Percentiles rank a stretch among this genome's conserved stretches.
Conservation (phyloP, 2,888 invertebrate species). For the Aspidiotus destructor region DNA sequence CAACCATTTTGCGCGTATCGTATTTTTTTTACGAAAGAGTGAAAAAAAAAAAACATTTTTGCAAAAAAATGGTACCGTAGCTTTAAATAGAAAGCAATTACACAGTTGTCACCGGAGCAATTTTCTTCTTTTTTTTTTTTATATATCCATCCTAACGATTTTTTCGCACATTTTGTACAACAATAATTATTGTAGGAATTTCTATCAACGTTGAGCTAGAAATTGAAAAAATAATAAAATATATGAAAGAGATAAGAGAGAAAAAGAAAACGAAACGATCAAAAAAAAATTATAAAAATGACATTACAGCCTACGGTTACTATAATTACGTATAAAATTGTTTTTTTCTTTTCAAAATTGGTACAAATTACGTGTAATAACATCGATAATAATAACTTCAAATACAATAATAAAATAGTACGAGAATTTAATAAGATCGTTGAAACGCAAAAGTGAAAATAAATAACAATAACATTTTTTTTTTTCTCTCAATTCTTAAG, state of each 20-base stretch:
- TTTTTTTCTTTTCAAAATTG: slow-evolving; percentile 24
- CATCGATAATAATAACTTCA: no score
- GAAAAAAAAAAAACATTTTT: neutral
- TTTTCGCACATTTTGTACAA: no score
- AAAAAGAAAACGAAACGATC: slow-evolving; percentile 1
- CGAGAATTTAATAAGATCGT: slow-evolving; percentile 3
- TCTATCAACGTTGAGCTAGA: slow-evolving; percentile 12
- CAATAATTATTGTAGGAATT: neutral
- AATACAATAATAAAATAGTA: no score
- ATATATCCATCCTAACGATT: neutral
- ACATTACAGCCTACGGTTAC: slow-evolving; percentile 30
- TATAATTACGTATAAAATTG: slow-evolving; percentile 30
- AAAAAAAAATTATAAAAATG: slow-evolving; percentile 19
- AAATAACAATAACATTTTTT: slow-evolving; percentile 26
- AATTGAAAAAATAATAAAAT: neutral
- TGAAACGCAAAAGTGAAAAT: slow-evolving; percentile 26
- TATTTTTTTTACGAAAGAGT: neutral
- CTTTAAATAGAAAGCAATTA: neutral
- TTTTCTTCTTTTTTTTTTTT: no score
- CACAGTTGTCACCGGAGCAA: neutral
- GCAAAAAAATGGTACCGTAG: no score
- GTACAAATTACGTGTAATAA: slow-evolving; percentile 13
- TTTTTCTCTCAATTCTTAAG: no score
- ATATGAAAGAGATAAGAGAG: neutral
- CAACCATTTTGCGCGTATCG: no score